phyloP scores from a whole-genome alignment of 2,113 vertebrate species.

The Gambusia holbrooki region DNA sequence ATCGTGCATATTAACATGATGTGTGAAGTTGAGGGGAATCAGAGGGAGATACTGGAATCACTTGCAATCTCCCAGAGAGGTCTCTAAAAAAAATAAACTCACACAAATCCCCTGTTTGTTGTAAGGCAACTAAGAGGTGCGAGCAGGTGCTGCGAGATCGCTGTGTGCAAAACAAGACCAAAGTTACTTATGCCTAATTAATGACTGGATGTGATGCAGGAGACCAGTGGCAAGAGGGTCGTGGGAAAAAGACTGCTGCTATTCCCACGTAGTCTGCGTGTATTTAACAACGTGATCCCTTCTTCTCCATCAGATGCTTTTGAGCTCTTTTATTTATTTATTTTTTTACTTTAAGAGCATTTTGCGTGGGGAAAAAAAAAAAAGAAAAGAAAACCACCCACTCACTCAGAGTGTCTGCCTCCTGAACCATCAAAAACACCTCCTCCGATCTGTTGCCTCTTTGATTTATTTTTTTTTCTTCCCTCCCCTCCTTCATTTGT shows the following conservation, averaged over 20 bases:
- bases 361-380: background rate
- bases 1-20: conserved; percentile 43
- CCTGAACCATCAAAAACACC: conserved; percentile 51
- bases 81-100: conserved; percentile 64
- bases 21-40: conserved; percentile 50
- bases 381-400: conserved; percentile 23
- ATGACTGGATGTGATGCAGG: conserved; percentile 23
- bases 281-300: background rate
- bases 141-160: conserved; percentile 43
- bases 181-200: conserved; percentile 57
- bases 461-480: conserved; percentile 28
- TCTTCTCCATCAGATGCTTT: conserved; percentile 36
- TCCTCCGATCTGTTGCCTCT: conserved; percentile 35
- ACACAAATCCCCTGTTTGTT: conserved; percentile 39
- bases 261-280: conserved; percentile 21
- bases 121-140: conserved; percentile 29
- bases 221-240: conserved; percentile 48
- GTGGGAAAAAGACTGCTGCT: conserved; percentile 36
- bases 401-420: conserved; percentile 40
- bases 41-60: conserved; percentile 52
- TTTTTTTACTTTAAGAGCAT: conserved; percentile 29
- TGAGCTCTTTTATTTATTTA: background rate
- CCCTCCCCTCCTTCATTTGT: conserved; percentile 46
- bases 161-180: conserved; percentile 29
- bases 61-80: conserved; percentile 32